Percentiles rank a stretch among this genome's conserved stretches.
phyloP scores from a whole-genome alignment of 2,888 invertebrate species.

The Torymus texanus region DNA sequence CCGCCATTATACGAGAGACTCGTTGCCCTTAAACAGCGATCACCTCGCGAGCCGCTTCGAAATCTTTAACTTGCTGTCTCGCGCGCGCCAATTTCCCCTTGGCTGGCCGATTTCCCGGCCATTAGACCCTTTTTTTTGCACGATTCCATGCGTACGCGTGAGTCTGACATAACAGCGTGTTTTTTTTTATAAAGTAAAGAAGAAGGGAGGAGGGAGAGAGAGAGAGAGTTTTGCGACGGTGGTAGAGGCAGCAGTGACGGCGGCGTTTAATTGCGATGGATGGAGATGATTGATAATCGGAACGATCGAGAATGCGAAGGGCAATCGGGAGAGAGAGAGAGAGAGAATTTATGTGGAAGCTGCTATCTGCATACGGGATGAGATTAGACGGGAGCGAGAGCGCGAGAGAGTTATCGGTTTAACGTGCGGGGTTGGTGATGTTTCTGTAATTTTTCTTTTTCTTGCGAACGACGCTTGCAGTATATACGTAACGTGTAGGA shows the following conservation, averaged over 20 bases:
- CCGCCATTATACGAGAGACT: conserved; percentile 13
- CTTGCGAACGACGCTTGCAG: not conserved
- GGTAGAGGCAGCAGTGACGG: not conserved
- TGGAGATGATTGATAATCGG: conserved; percentile 52
- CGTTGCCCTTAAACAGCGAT: conserved; percentile 44
- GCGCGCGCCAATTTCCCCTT: conserved; percentile 11
- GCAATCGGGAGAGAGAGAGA: conserved; percentile 14
- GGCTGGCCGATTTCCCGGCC: not conserved
- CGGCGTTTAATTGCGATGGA: conserved; percentile 27
- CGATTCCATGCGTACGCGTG: not conserved
- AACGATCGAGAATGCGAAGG: conserved; percentile 53
- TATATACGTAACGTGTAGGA: not conserved
- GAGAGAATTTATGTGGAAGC: conserved; percentile 41
- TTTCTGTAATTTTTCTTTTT: not conserved
- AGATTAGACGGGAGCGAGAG: conserved; percentile 43
- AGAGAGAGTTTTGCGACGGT: conserved; percentile 26
- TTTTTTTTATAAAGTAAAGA: not conserved
- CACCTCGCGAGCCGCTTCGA: not conserved
- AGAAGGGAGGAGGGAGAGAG: too few relatives aligned
- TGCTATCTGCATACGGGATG: conserved; percentile 45
- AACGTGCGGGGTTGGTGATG: not conserved
- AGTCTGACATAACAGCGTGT: not conserved
- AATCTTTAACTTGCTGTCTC: not conserved
- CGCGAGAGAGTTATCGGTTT: conserved; percentile 19
- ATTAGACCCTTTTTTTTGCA: conserved; percentile 27